Percentiles rank a stretch among this genome's conserved stretches.
Conservation (phyloP, 1,140 invertebrate species). For the Propsilocerus akamusi region DNA sequence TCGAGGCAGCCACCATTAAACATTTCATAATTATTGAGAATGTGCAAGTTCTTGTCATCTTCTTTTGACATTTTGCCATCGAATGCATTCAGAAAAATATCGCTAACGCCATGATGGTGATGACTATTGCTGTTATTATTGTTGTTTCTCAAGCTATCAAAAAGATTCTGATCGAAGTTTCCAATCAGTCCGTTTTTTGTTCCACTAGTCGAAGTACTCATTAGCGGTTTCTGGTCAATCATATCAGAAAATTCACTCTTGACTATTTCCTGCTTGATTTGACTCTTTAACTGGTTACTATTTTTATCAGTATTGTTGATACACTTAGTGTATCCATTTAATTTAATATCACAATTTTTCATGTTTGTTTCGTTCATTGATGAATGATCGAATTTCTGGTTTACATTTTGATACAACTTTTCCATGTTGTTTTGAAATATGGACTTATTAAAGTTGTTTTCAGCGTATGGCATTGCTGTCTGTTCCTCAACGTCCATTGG, state of each 20-base stretch:
- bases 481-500: neutral
- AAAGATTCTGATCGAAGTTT: neutral
- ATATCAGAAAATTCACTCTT: too few relatives aligned
- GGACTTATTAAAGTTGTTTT: neutral
- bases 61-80: neutral
- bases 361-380: too few relatives aligned
- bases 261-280: too few relatives aligned
- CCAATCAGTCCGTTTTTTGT: neutral
- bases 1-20: neutral
- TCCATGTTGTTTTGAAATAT: too few relatives aligned
- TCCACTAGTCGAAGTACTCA: too few relatives aligned
- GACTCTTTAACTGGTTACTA: neutral
- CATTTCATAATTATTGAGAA: neutral
- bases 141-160: neutral
- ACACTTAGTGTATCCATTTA: neutral
- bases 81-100: neutral
- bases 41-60: neutral
- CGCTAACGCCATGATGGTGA: neutral
- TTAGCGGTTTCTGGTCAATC: too few relatives aligned
- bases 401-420: too few relatives aligned
- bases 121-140: too few relatives aligned
- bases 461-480: neutral
- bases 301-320: neutral
- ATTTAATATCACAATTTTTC: neutral
- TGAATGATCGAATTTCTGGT: too few relatives aligned